Conservation (phyloP, 2,797 vertebrate species). For the Aotus griseimembra region DNA sequence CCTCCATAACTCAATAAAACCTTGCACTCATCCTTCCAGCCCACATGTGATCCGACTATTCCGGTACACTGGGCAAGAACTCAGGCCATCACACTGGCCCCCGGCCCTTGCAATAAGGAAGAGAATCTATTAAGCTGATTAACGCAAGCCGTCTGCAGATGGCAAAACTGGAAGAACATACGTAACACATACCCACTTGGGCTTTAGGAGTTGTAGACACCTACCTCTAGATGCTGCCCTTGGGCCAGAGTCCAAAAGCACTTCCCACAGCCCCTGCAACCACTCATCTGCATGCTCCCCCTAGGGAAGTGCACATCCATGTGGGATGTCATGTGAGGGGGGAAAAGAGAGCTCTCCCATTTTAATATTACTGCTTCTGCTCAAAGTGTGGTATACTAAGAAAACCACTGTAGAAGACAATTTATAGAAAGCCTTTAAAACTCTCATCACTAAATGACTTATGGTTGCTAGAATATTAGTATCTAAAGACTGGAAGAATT, state of each 20-base stretch:
- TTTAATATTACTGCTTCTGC: not conserved
- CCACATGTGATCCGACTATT: not conserved
- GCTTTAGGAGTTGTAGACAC: not conserved
- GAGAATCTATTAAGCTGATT: not conserved
- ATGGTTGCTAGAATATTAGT: not conserved
- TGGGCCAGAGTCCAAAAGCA: not conserved
- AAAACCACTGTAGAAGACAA: not conserved
- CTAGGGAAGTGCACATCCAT: not conserved
- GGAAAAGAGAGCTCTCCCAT: not conserved
- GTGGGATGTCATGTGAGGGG: not conserved
- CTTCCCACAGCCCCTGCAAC: not conserved
- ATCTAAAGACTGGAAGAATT: slow-evolving; percentile 4
- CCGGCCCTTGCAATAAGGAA: not conserved
- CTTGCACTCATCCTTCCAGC: not conserved
- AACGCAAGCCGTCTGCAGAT: not conserved
- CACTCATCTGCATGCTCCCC: not conserved
- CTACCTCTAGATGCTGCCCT: not conserved
- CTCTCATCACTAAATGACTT: not conserved
- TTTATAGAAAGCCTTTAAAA: not conserved
- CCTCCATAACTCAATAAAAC: not conserved
- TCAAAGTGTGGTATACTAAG: not conserved
- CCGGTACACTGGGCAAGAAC: not conserved
- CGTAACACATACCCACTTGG: not conserved
- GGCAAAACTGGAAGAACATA: not conserved
- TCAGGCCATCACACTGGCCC: not conserved